Evolutionary conservation across 2,113 vertebrate genomes (phyloP).

Genomic region (Nematolebias whitei): DNA sequence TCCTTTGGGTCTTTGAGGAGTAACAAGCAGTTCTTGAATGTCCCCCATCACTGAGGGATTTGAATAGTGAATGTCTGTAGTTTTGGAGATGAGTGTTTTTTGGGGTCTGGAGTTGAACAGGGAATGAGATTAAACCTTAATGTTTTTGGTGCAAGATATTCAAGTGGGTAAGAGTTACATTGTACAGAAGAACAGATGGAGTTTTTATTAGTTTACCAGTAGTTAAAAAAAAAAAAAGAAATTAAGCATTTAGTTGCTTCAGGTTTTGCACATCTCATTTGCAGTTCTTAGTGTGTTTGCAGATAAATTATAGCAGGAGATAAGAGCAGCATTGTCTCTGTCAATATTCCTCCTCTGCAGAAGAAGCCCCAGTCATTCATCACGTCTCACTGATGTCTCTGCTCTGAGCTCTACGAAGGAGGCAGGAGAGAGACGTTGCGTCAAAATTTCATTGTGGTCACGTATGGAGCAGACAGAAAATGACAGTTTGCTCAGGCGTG

Average conservation of each 20-base stretch:
- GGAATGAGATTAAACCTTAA: too few relatives aligned
- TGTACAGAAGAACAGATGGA: too few relatives aligned
- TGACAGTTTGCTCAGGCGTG: slow-evolving; percentile 33
- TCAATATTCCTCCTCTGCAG: not conserved
- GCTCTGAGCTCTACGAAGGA: slow-evolving; percentile 6
- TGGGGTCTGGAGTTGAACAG: too few relatives aligned
- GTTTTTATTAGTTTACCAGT: too few relatives aligned
- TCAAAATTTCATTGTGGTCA: slow-evolving; percentile 34
- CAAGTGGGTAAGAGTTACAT: too few relatives aligned
- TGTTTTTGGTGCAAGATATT: too few relatives aligned
- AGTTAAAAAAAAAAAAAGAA: not conserved
- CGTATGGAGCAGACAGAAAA: slow-evolving; percentile 24
- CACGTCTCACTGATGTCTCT: slow-evolving; percentile 2
- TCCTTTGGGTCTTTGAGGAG: too few relatives aligned
- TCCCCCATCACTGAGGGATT: too few relatives aligned
- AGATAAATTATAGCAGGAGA: too few relatives aligned
- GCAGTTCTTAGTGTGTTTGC: not conserved
- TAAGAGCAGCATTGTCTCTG: not conserved
- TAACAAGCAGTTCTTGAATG: too few relatives aligned
- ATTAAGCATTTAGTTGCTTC: not conserved
- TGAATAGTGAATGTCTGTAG: too few relatives aligned
- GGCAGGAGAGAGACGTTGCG: not conserved
- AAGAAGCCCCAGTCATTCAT: slow-evolving; percentile 2
- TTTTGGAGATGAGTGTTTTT: too few relatives aligned
- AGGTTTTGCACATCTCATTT: not conserved